Percentiles rank a stretch among this genome's conserved stretches.
Conservation (phyloP, 2,113 vertebrate genomes). For the Phylloscopus trochilus region DNA sequence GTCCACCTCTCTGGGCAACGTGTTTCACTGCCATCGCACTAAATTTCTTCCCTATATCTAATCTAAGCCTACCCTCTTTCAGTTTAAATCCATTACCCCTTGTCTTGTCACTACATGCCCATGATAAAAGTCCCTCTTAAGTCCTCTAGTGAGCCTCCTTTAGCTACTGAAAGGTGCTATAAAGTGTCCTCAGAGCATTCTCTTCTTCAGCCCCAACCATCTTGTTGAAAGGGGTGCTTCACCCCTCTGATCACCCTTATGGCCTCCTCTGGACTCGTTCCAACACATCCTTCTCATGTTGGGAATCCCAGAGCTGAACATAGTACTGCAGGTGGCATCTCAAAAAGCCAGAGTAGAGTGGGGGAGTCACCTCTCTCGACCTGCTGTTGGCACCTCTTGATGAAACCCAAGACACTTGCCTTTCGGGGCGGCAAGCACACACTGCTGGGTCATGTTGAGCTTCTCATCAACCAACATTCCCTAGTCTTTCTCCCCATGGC, state of each 20-base stretch:
- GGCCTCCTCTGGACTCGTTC: rapidly evolving
- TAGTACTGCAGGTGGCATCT: rapidly evolving
- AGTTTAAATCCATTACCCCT: not conserved
- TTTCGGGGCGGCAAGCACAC: not conserved
- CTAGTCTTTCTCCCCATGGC: not conserved
- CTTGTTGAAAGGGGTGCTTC: not conserved
- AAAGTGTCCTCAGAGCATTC: not conserved
- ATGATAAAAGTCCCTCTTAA: not conserved
- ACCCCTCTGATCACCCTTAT: not conserved
- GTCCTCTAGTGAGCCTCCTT: not conserved
- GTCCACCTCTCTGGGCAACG: not conserved
- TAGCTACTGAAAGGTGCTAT: not conserved
- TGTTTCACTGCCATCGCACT: too few species aligned
- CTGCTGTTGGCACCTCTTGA: rapidly evolving
- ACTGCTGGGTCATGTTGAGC: not conserved
- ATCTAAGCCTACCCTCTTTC: not conserved
- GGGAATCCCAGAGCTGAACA: not conserved
- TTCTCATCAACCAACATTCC: not conserved
- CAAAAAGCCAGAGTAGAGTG: not conserved
- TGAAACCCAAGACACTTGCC: too few species aligned
- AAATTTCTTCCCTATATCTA: not conserved
- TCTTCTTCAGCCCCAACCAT: not conserved
- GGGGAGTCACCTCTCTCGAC: too few species aligned
- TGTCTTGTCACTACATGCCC: not conserved
- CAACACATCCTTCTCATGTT: not conserved